Conservation (phyloP, 2,113 vertebrate genomes). For the Trogon melanurus region DNA sequence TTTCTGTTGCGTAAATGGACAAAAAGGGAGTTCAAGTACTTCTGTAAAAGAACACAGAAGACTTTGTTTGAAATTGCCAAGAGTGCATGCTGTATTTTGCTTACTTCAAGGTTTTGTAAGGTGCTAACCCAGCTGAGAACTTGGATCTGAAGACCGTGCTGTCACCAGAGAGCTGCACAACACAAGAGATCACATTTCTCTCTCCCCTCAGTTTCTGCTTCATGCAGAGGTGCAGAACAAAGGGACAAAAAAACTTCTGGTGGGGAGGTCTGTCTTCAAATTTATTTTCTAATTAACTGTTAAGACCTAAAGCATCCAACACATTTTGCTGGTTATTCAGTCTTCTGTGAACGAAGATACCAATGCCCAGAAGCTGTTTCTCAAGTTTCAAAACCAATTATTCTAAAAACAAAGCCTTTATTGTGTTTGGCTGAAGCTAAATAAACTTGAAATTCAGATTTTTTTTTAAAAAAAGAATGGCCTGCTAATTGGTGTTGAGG, state of each 20-base stretch:
- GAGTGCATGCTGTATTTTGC: no score
- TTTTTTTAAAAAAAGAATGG: slow-evolving; percentile 55
- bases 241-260: neutral
- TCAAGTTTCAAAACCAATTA: neutral
- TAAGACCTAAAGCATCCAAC: neutral
- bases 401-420: neutral
- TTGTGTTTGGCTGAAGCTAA: slow-evolving; percentile 34
- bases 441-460: slow-evolving; percentile 52
- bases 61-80: neutral
- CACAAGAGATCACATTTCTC: neutral
- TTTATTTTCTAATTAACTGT: neutral
- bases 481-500: slow-evolving; percentile 68
- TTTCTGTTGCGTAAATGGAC: neutral
- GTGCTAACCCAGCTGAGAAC: neutral
- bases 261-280: neutral
- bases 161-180: neutral
- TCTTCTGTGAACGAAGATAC: neutral
- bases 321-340: neutral
- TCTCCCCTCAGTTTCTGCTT: neutral
- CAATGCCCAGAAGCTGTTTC: neutral
- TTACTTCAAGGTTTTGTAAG: neutral
- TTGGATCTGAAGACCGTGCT: fast-evolving
- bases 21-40: neutral
- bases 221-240: neutral
- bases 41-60: neutral